Evolutionary conservation across 2,113 vertebrate species (phyloP).

Genomic region (Ptychochromis oligacanthus): DNA sequence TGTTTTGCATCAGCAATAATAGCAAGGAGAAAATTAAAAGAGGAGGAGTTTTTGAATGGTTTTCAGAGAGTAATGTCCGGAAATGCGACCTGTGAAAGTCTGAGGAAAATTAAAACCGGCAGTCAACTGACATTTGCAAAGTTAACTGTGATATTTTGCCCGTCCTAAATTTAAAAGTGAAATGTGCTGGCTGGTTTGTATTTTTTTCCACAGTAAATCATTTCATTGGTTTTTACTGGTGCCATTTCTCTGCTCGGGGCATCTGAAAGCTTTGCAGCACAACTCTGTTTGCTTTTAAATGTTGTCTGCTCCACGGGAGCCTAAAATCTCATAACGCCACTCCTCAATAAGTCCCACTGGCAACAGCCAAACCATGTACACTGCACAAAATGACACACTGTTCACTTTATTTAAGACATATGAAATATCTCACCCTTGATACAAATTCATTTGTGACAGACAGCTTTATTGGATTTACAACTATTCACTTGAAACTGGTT

Average conservation of each 20-base stretch:
- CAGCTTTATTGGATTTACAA: neutral
- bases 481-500: neutral
- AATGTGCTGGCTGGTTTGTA: neutral
- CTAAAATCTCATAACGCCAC: slow-evolving; percentile 15
- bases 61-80: neutral
- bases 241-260: neutral
- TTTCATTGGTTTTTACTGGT: neutral
- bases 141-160: neutral
- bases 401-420: neutral
- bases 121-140: neutral
- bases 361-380: neutral
- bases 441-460: neutral
- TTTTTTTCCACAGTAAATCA: neutral
- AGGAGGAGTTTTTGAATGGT: neutral
- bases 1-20: neutral
- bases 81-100: neutral
- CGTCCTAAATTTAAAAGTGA: neutral
- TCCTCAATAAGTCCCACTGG: slow-evolving; percentile 15
- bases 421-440: neutral
- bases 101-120: neutral
- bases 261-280: slow-evolving; percentile 2
- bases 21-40: neutral
- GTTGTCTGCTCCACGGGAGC: slow-evolving; percentile 33
- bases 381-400: neutral
- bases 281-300: slow-evolving; percentile 25